phyloP scores from a whole-genome alignment of 2,113 vertebrate genomes.

The Myiopsitta monachus region DNA sequence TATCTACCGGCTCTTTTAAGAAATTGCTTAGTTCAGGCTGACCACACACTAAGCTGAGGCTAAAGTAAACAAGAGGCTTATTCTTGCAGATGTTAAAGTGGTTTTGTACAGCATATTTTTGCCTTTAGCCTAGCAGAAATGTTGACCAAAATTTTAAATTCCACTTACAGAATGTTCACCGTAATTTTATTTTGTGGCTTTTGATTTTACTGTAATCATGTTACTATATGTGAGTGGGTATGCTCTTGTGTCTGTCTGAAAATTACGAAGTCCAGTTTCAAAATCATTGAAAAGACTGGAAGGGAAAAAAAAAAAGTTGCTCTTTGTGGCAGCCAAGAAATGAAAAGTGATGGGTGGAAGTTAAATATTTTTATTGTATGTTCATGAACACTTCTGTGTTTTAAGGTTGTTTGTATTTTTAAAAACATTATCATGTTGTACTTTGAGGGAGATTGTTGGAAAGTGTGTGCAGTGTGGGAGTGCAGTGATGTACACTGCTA shows the following conservation, averaged over 20 bases:
- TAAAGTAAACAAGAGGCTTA: background rate
- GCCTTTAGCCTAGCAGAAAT: constrained; percentile 40
- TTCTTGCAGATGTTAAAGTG: background rate
- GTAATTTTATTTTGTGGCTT: constrained; percentile 15
- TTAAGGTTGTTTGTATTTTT: background rate
- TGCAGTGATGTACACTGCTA: background rate
- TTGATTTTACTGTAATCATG: constrained; percentile 37
- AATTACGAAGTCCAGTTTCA: background rate
- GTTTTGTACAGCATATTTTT: constrained; percentile 54
- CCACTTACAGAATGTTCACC: constrained; percentile 27
- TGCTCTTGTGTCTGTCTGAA: background rate
- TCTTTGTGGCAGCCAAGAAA: background rate
- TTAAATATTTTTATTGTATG: background rate
- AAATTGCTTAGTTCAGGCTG: constrained; percentile 36
- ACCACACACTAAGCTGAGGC: constrained; percentile 26
- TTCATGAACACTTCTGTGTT: background rate
- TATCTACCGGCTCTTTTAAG: background rate
- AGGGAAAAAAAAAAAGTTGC: background rate
- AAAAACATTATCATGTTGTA: background rate
- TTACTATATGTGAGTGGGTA: background rate
- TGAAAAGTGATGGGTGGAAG: background rate
- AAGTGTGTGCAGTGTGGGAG: background rate
- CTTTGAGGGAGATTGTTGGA: background rate
- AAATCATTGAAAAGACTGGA: background rate
- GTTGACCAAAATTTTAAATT: constrained; percentile 56